Evolutionary conservation across 2,888 invertebrate species (phyloP), one percentile per base, ranked within the genome.

Genomic region (Lepetodrilus schrolli): DNA sequence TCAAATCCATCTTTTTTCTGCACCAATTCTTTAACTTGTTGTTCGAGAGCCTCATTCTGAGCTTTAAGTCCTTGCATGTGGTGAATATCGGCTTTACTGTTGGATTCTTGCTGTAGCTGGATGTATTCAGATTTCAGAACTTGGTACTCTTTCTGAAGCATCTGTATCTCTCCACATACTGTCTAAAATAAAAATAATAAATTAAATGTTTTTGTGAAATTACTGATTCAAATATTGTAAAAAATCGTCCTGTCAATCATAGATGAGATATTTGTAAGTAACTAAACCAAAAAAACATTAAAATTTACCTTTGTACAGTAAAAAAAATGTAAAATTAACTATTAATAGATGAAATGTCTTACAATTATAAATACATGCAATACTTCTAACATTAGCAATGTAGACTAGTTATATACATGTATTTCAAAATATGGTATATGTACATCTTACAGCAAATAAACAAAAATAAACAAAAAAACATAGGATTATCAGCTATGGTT

Each of bases 1-100:
- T 82, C 77, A 17, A 84, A 74, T 58, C 87, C 88, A 68, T 82
- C 71, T 70, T 83, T 86, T 71, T 86, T 86, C 73, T 87, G 85
- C 43, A 77, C 80, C 72, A 80, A 80, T 66, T 83, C 81, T 49
- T 79, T 78, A 10, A 87, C 72, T 71, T 85, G 84, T 10, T 86
- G 80, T 0, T 77, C 77, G 17, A 88, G 74, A 17, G 71, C 69
- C 51, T 80, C 74, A 73, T 86, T 86, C 48, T 80, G 68, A 20
- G 72, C 74, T 37, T 77, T 77, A 1, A 82, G 68, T n/a, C 70
- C 72, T 69, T 82, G 80, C 10, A 84, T 58, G 23, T 79, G 76
- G 65, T 82, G 80, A 13, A 85, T 48, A 66, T 84, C 81, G 23
- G 81, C 77, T 70, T 82, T 80, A 21, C 77, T 77, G 4, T 58